Percentiles rank a stretch among this genome's conserved stretches.
Evolutionary conservation across 2,888 invertebrate genomes (phyloP).

Genomic region (Pandemis corylana): DNA sequence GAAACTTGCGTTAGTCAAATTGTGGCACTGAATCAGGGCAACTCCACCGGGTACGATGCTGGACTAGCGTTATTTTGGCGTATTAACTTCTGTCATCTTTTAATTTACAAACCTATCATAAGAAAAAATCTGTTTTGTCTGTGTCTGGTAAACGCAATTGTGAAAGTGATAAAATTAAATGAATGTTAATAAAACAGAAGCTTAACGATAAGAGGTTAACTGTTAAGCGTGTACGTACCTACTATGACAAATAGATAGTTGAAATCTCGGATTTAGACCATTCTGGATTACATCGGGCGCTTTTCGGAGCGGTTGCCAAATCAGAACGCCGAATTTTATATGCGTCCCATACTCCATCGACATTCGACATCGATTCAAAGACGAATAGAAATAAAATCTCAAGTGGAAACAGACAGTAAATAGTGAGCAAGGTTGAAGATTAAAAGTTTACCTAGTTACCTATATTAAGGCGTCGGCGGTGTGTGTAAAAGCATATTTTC

Average conservation of each 20-base stretch:
- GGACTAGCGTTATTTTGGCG: too few species aligned
- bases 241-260: too few species aligned
- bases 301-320: slow-evolving; percentile 48
- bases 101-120: too few species aligned
- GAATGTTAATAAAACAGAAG: too few species aligned
- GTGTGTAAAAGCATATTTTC: slow-evolving; percentile 11
- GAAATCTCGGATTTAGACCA: slow-evolving; percentile 23
- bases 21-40: too few species aligned
- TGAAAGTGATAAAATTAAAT: too few species aligned
- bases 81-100: too few species aligned
- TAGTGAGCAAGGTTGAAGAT: slow-evolving; percentile 27
- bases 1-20: neutral
- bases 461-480: slow-evolving; percentile 17
- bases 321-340: slow-evolving; percentile 47
- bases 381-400: slow-evolving; percentile 34
- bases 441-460: slow-evolving; percentile 32
- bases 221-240: neutral
- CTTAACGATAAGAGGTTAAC: neutral
- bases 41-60: too few species aligned
- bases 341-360: slow-evolving; percentile 33
- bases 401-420: slow-evolving; percentile 30
- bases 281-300: slow-evolving; percentile 41
- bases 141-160: too few species aligned
- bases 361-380: slow-evolving; percentile 19
- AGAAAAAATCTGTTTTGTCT: too few species aligned